Base-by-base conservation (phyloP, 2,797 vertebrate genomes). In the Oryzias dopingdopingensis region DNA sequence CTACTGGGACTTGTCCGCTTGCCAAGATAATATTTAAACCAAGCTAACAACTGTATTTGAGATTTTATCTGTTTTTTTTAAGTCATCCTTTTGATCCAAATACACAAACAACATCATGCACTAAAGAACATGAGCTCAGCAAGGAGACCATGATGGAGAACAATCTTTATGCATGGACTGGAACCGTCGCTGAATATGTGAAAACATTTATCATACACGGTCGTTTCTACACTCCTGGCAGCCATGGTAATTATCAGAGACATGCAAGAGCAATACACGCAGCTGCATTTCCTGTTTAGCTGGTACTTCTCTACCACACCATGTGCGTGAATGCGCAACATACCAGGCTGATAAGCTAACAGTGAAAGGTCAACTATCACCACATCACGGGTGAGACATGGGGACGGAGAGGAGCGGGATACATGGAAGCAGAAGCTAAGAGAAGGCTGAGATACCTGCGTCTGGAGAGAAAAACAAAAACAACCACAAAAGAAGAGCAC, bases 141-240 rank as follows among this genome's bases (percentile, higher is more conserved):
- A 60, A 59, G 42, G 47, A 50, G 74, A 46, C 50, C 51, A 69
- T 65, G 46, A 0, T 4, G 65, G 56, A 50, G 20, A 59, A 68
- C 56, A 55, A 49, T 49, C 57, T 52, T 68, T 42, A 53, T n/a
- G 10, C 65, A 77, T 63, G 56, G 76, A 67, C 55, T 76, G 67
- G 60, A 58, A 80, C 70, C 74, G 70, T 51, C 76, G 67, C 72
- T 45, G 61, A 76, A 59, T 76, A 73, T 81, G 77, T 77, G 77
- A 81, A 81, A 79, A 84, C 73, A 81, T 82, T 78, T 77, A 81
- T 79, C 82, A 79, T 70, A 53, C 51, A 13, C 54, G 65, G 74
- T 61, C 56, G 65, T 50, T 71, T 76, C 57, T 67, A 60, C 59
- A 47, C 58, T 24, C 29, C 79, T 80, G 82, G 84, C 79, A 86